These are phyloP conservation scores for Drosophila kepulauana DNA, from an alignment of 1,140 invertebrate genomes.

Conservation along the genomic window DNA sequence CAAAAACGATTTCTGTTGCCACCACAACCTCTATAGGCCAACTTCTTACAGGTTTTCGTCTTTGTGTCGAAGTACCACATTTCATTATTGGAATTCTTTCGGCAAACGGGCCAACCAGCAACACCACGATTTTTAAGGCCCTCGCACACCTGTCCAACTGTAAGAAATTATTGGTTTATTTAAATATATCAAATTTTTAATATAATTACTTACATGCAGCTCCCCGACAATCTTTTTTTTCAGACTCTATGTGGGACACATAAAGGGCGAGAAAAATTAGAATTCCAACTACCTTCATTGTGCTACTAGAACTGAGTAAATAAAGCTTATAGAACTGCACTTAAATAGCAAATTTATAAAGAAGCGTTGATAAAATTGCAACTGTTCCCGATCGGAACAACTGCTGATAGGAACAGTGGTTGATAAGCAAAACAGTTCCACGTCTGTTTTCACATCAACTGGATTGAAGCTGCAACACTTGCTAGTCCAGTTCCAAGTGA, in stretches of 20 bases:
- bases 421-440: neutral
- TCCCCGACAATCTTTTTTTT: neutral
- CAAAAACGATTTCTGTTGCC: slow-evolving; percentile 9
- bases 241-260: neutral
- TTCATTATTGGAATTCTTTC: neutral
- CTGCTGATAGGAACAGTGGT: neutral
- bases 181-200: neutral
- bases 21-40: neutral
- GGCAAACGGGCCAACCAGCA: neutral
- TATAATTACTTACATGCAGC: neutral
- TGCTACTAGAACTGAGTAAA: neutral
- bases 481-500: neutral
- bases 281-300: slow-evolving; percentile 7
- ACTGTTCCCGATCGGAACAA: neutral
- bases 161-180: neutral
- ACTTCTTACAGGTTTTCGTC: neutral
- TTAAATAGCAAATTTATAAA: slow-evolving; percentile 1
- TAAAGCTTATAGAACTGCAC: neutral
- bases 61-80: slow-evolving; percentile 14
- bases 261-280: neutral
- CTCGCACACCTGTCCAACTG: neutral
- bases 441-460: neutral
- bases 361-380: neutral
- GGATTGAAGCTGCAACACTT: neutral
- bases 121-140: neutral